These are phyloP conservation scores for Leucoptera coffeella DNA, from an alignment of 2,888 invertebrate genomes.

Conservation along the genomic window DNA sequence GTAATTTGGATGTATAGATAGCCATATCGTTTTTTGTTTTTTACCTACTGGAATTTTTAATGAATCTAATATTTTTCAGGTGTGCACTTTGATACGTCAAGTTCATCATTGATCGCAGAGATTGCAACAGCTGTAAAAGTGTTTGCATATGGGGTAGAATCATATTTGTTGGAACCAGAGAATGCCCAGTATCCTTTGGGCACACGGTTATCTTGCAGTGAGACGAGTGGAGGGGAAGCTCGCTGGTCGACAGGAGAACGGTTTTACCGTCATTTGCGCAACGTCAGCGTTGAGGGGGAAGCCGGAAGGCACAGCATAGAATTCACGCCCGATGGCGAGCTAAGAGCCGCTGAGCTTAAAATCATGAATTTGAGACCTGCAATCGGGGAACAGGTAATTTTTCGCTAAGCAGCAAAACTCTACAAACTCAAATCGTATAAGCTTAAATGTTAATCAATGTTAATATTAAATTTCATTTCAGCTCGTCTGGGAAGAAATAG, in stretches of 20 bases:
- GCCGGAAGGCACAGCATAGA: slow-evolving; percentile 77
- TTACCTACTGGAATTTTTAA: too few species aligned
- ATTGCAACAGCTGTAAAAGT: slow-evolving; percentile 87
- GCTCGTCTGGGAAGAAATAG: slow-evolving; percentile 91
- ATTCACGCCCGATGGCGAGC: slow-evolving; percentile 87
- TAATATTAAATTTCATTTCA: too few species aligned
- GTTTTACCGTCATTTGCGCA: slow-evolving; percentile 68
- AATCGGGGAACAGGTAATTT: slow-evolving; percentile 61
- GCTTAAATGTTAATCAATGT: not conserved
- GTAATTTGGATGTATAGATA: too few species aligned
- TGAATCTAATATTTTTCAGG: too few species aligned
- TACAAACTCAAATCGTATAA: too few species aligned
- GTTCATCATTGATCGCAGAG: slow-evolving; percentile 73
- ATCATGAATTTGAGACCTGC: slow-evolving; percentile 91
- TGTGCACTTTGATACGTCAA: slow-evolving; percentile 87
- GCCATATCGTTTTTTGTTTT: too few species aligned
- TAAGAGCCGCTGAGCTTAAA: slow-evolving; percentile 83
- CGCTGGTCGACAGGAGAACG: slow-evolving; percentile 88
- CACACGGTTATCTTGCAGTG: slow-evolving; percentile 73
- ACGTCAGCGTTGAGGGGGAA: slow-evolving; percentile 81
- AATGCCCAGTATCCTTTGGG: slow-evolving; percentile 64
- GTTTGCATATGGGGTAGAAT: slow-evolving; percentile 85
- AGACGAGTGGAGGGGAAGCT: slow-evolving; percentile 73
- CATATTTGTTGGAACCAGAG: slow-evolving; percentile 69
- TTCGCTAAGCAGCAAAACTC: too few species aligned